Evolutionary conservation across 2,113 vertebrate species (phyloP), one percentile per base, ranked within the genome.

Genomic region (Podilymbus podiceps): DNA sequence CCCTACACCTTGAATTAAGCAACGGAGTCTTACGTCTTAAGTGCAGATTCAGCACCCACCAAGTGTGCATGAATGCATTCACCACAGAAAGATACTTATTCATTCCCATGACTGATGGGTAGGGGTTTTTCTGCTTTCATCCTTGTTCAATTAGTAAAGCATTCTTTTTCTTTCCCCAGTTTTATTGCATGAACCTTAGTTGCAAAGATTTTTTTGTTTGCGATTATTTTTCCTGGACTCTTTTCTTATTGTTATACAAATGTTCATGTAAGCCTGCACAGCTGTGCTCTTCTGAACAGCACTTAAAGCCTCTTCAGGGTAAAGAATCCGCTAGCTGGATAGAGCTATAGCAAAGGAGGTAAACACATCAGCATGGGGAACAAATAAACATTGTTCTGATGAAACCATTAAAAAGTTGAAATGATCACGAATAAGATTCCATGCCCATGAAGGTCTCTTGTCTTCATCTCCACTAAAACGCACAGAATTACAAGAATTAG

Each of bases 381-480:
- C 81, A 89, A 58, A 4, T 24, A 72, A 28, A 21, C 19, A 35
- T 27, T 69, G 55, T 55, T 77, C 63, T 30, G 33, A 85, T 55
- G 28, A 77, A 90, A n/a, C 31, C 17, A 52, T 15, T 49, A 56
- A 42, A 18, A 42, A 80, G 9, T 5, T 56, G n/a, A 84, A n/a
- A 67, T 1, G 0, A 42, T 23, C 0, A 1, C 16, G 44, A 66
- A 6, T 30, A n/a, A 59, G 42, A 74, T 66, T 31, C 33, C 42
- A 16, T 20, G 50, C 30, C 15, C 76, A 55, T 79, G 31, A 46
- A 60, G n/a, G 31, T 44, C 50, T 60, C 23, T 19, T 55, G 16
- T 16, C 58, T 67, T 80, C 56, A 64, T 33, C 60, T 74, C 60
- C 30, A 25, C 20, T 50, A 63, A 35, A 40, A 40, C 78, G 24